These are phyloP conservation scores for Amphiura filiformis DNA, from an alignment of 35 echinoderm and acorn worm species.

Conservation along the genomic window DNA sequence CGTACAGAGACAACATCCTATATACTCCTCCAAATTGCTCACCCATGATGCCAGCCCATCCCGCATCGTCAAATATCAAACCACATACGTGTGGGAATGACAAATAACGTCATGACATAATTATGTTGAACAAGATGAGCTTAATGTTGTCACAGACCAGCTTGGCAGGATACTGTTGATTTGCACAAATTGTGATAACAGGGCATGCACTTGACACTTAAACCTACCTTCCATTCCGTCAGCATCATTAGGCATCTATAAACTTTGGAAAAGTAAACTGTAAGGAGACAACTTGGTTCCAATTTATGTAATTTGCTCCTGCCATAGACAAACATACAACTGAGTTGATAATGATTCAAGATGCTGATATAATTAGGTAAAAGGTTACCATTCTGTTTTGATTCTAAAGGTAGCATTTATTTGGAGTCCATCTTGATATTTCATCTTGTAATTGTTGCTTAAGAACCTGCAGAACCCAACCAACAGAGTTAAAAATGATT, in stretches of 20 bases:
- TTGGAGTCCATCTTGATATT: background rate
- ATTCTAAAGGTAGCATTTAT: background rate
- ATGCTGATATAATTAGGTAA: background rate
- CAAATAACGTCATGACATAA: background rate
- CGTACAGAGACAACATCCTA: too few species aligned
- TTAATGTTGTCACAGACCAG: background rate
- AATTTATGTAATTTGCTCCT: too few species aligned
- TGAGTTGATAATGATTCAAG: background rate
- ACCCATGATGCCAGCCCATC: too few species aligned
- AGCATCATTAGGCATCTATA: background rate
- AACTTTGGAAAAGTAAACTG: background rate
- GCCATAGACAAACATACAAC: background rate
- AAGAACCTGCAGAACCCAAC: too few species aligned
- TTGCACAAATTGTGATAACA: constrained; percentile 7
- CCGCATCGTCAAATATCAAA: too few species aligned
- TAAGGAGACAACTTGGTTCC: background rate
- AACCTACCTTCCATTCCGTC: background rate
- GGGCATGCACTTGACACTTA: background rate
- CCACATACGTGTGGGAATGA: background rate
- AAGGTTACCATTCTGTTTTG: background rate
- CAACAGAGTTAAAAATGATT: background rate
- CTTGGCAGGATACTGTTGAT: background rate
- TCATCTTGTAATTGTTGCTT: background rate
- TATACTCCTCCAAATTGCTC: too few species aligned
- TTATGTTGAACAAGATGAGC: background rate